A percentile compares a stretch with the other conserved stretches of the same genome.
Conservation (phyloP, 2,888 invertebrate genomes). For the Oligia latruncula region DNA sequence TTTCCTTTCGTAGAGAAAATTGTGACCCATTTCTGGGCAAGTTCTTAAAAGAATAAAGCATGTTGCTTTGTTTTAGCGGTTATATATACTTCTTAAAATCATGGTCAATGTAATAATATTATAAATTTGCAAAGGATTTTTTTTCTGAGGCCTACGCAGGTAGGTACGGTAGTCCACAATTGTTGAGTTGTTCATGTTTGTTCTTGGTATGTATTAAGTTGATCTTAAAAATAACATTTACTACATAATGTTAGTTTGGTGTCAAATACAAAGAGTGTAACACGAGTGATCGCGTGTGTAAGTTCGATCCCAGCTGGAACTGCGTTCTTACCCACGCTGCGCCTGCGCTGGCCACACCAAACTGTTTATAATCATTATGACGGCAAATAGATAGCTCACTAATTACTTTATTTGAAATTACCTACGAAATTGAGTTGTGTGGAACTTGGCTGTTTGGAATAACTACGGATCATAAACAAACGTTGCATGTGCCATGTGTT, state of each 20-base stretch:
- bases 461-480: neutral
- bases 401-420: conserved; percentile 65
- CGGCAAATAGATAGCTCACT: conserved; percentile 65
- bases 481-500: neutral
- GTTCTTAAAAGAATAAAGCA: neutral
- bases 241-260: conserved; percentile 13
- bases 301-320: conserved; percentile 68
- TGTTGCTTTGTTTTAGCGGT: neutral
- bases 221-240: neutral
- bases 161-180: neutral
- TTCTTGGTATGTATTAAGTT: neutral
- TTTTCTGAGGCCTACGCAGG: neutral
- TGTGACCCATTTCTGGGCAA: neutral
- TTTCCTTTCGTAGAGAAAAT: neutral
- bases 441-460: conserved; percentile 1
- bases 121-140: neutral
- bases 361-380: conserved; percentile 66
- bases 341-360: conserved; percentile 54
- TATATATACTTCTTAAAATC: neutral
- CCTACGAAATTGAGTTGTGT: conserved; percentile 35
- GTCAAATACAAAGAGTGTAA: conserved; percentile 48
- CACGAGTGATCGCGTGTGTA: conserved; percentile 58
- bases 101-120: neutral
- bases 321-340: conserved; percentile 69
- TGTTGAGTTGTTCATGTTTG: neutral